phyloP scores from a whole-genome alignment of 2,113 vertebrate genomes.

The Elachura formosa region DNA sequence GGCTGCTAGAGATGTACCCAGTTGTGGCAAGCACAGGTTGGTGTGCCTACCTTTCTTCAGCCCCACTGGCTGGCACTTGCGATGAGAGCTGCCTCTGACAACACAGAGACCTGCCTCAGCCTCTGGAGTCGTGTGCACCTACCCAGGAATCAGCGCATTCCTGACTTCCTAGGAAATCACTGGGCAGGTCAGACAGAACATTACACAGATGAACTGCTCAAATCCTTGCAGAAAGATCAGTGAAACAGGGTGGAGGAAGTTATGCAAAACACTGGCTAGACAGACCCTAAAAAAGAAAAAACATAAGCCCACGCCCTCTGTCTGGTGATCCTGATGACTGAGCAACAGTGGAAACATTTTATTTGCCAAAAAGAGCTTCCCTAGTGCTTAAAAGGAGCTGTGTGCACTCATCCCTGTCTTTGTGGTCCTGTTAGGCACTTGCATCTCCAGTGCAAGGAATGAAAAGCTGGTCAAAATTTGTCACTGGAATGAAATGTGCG shows the following conservation, averaged over 20 bases:
- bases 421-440: not conserved
- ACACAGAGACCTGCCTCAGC: not conserved
- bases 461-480: not conserved
- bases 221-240: not conserved
- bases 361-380: not conserved
- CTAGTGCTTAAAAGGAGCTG: conserved; percentile 6
- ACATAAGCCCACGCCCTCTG: not conserved
- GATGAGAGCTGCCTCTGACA: not conserved
- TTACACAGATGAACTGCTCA: not conserved
- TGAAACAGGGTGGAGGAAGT: not conserved
- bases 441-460: not conserved
- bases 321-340: not conserved
- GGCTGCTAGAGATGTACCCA: not conserved
- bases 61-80: not conserved
- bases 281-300: not conserved
- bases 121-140: fast-evolving
- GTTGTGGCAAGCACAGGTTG: not conserved
- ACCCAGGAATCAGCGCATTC: not conserved
- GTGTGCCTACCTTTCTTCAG: not conserved
- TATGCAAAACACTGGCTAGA: conserved; percentile 3
- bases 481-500: conserved; percentile 4
- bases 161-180: not conserved
- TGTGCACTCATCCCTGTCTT: not conserved
- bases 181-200: not conserved
- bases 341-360: not conserved